Base-by-base conservation (phyloP, 2,888 invertebrate genomes). In the Seladonia tumulorum region DNA sequence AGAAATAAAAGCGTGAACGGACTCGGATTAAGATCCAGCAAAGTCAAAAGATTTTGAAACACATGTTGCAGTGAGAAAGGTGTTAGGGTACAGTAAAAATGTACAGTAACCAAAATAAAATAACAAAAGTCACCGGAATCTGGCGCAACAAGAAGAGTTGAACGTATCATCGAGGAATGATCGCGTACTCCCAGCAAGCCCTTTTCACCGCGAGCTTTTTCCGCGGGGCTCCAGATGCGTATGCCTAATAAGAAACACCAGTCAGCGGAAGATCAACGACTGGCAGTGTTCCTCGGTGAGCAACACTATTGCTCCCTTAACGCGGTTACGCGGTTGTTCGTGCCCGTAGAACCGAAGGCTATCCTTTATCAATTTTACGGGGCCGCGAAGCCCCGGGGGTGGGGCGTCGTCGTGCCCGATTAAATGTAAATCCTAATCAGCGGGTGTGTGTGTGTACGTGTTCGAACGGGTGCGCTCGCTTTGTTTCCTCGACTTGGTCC, bases 341-440 rank as follows among this genome's bases (percentile, higher is more conserved):
- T 49, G 70, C 70, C 1, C 22, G 60, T 35, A 76, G n/a, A 12
- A 57, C 57, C n/a, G 57, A 57, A 57, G 57, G 49, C 76, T 66
- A 82, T 68, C 47, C 83, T 85, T 85, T 75, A 85, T 85, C 78
- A 75, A 85, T 83, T 85, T 82, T 84, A 75, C 83, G 83, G 83
- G 12, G 5, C 22, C 35, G 25, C 35, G 63, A 47, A 39, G 4
- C 35, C 53, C 29, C 42, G 73, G n/a, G 45, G 68, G 63, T 63
- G 42, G 47, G 25, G 57, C 74, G 57, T 16, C 60, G 47, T 35
- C 12, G 35, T 45, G 39, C 76, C 29, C 76, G 82, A 86, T 86
- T 79, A 79, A 85, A 82, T 79, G 86, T 81, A 81, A 86, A 82
- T 87, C 68, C 79, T 79, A 86, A 86, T 86, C 77, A 74, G 14